Conservation (phyloP, 2,888 invertebrate genomes). For the Hyposoter dolosus region DNA sequence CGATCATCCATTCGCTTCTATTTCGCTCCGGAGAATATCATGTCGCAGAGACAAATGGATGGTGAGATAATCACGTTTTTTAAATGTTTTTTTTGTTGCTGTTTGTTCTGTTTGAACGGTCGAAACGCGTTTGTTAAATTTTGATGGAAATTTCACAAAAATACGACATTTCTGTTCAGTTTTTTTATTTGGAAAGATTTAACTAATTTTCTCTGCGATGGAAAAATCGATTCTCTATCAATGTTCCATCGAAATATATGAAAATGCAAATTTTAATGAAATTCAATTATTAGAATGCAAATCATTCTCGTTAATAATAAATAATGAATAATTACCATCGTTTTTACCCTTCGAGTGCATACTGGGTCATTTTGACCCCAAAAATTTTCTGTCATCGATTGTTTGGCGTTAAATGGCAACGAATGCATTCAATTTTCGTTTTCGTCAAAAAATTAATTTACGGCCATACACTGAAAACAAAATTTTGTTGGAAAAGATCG, state of each 20-base stretch:
- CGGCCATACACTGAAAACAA: no score
- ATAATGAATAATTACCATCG: no score
- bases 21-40: conserved; percentile 26
- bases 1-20: not conserved
- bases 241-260: not conserved
- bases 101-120: not conserved
- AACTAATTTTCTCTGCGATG: not conserved
- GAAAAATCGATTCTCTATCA: not conserved
- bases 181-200: not conserved
- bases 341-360: no score
- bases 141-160: not conserved
- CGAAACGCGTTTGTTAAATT: not conserved
- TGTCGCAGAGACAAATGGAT: conserved; percentile 22
- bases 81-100: not conserved
- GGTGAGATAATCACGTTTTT: conserved; percentile 30
- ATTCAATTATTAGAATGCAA: not conserved
- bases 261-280: not conserved
- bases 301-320: no score
- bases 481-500: no score
- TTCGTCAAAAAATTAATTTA: no score
- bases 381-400: no score
- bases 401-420: no score
- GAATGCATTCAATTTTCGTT: no score
- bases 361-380: no score
- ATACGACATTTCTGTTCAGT: not conserved